These are phyloP conservation scores for Eristalinus sepulchralis DNA, from an alignment of 2,888 invertebrate genomes.

Conservation along the genomic window DNA sequence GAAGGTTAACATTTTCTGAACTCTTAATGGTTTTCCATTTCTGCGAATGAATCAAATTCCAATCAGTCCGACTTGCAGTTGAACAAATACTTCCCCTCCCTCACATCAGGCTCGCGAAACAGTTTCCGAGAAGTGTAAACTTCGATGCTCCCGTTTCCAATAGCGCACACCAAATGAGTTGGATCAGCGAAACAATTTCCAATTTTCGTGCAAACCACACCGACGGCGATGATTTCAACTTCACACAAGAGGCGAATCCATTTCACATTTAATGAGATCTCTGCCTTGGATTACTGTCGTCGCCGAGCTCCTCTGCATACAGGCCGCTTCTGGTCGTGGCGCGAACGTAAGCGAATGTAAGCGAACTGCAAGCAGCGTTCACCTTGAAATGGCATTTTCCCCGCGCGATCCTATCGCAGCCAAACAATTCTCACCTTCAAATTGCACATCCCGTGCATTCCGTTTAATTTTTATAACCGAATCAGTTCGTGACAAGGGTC, in stretches of 20 bases:
- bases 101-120: too few species aligned
- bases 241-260: conserved; percentile 47
- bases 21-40: too few species aligned
- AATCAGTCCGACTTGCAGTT: too few species aligned
- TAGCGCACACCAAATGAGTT: conserved; percentile 51
- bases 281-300: conserved; percentile 45
- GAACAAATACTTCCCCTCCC: too few species aligned
- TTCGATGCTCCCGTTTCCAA: conserved; percentile 55
- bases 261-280: conserved; percentile 68
- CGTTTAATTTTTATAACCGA: conserved; percentile 65
- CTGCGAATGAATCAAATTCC: too few species aligned
- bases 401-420: conserved; percentile 56
- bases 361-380: neutral
- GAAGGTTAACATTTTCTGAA: too few species aligned
- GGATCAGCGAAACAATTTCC: conserved; percentile 57
- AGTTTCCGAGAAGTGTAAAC: conserved; percentile 31
- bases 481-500: conserved; percentile 63
- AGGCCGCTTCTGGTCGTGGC: conserved; percentile 4
- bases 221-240: conserved; percentile 44
- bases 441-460: conserved; percentile 68
- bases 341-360: neutral
- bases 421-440: conserved; percentile 67
- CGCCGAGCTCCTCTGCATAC: conserved; percentile 32
- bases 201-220: conserved; percentile 66
- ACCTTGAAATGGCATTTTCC: conserved; percentile 52